Evolutionary conservation across 2,797 vertebrate genomes (phyloP).

Genomic region (Melanotaenia parkinsoni): DNA sequence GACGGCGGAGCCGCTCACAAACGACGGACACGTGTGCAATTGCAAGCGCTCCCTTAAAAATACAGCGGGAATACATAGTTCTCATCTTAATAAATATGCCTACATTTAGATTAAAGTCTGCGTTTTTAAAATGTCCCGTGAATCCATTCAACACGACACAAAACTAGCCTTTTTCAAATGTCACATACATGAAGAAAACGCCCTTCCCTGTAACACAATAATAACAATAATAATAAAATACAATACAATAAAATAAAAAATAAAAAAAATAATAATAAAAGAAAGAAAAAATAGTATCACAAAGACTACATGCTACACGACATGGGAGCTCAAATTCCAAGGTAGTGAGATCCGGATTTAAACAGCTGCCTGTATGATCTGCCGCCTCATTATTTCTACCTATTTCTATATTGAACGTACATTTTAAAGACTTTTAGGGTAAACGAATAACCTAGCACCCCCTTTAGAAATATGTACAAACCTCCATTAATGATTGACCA

Average conservation of each 20-base stretch:
- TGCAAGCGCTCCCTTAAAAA: not conserved
- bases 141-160: not conserved
- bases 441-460: too few species aligned
- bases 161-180: not conserved
- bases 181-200: too few species aligned
- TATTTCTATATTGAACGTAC: rapidly evolving
- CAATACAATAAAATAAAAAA: too few species aligned
- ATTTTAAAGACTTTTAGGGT: too few species aligned
- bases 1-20: too few species aligned
- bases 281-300: too few species aligned
- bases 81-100: not conserved
- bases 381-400: not conserved
- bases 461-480: not conserved
- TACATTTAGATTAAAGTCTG: not conserved
- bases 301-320: not conserved
- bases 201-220: too few species aligned
- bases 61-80: not conserved
- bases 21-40: not conserved
- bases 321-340: conserved; percentile 2
- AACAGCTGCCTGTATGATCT: not conserved
- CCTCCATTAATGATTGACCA: conserved; percentile 51
- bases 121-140: not conserved
- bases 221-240: too few species aligned
- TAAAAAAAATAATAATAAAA: too few species aligned
- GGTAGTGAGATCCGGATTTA: conserved; percentile 4